Percentiles rank a stretch among this genome's conserved stretches.
Evolutionary conservation across 2,113 vertebrate species (phyloP).

Genomic region (Sprattus sprattus): DNA sequence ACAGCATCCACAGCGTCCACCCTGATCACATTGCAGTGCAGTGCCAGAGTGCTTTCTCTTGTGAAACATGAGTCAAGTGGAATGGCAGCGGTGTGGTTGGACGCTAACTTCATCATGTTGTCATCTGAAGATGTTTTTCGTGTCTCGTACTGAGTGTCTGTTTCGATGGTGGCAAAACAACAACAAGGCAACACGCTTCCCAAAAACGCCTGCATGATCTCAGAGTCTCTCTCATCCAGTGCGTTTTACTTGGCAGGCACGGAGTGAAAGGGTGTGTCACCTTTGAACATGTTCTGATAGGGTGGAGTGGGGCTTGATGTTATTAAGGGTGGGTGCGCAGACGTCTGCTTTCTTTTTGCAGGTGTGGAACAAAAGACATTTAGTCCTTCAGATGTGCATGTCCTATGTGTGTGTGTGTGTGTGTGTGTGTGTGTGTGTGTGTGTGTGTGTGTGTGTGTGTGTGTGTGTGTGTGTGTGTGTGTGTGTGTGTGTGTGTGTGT

Average conservation of each 20-base stretch:
- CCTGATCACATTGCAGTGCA: not conserved
- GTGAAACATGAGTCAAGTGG: not conserved
- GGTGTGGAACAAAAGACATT: not conserved
- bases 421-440: not conserved
- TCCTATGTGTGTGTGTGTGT: not conserved
- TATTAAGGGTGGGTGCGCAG: not conserved
- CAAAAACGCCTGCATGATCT: not conserved
- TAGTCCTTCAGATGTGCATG: not conserved
- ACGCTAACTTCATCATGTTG: not conserved
- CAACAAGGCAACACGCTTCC: not conserved
- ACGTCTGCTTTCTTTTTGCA: not conserved
- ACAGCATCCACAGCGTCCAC: not conserved
- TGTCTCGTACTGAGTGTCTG: not conserved
- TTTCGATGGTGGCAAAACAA: not conserved
- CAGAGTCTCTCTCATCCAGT: not conserved
- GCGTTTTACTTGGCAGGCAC: not conserved
- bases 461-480: not conserved
- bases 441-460: not conserved
- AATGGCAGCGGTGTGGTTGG: not conserved
- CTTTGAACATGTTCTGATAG: not conserved
- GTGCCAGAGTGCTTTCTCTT: not conserved
- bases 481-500: not conserved
- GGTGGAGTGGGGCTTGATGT: not conserved
- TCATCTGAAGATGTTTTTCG: not conserved
- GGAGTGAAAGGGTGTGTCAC: not conserved